Evolutionary conservation across 2,888 invertebrate genomes (phyloP), one percentile per base, ranked within the genome.

Genomic region (Eupithecia pulchellata): DNA sequence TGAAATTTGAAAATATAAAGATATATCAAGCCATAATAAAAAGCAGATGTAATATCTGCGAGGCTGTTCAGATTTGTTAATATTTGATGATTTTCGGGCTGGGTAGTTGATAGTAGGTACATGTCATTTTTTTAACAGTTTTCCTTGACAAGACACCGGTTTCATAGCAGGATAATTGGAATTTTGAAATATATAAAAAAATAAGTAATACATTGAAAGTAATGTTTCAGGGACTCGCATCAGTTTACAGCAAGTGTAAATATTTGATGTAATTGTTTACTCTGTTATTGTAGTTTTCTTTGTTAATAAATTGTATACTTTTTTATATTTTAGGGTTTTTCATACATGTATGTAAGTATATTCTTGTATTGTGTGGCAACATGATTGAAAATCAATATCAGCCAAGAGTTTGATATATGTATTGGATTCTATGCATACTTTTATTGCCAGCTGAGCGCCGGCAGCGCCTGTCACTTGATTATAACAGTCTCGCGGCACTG

Each of bases 401-500:
- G 62, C 66, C 57, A 73, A 70, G 66, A 74, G 71, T 68, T 55
- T 71, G 74, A 27, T 66, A 52, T 20, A 67, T 62, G 47, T 20
- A 67, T 62, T 64, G 5, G 63, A 67, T 64, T 72, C 62, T 36
- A 65, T 79, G 91, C 92, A 80, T 92, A 93, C 92, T 89, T 89
- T 89, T 90, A 86, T 87, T 84, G 92, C 92, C 93, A 93, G 93
- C 93, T 90, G 91, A 85, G 83, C 89, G 93, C 92, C 92, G 90
- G 93, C 93, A 84, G 84, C 87, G 92, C 92, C 93, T 87, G 93
- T 94, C 93, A 93, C 91, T 94, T 92, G 92, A 89, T 88, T 87
- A 91, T 87, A 88, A 81, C 87, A 83, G 83, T 90, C 89, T 89
- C 88, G 88, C 85, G 84, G 84, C 84, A 82, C 83, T 87, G 87